phyloP scores from a whole-genome alignment of 2,888 invertebrate genomes.

The Bombylius discolor region DNA sequence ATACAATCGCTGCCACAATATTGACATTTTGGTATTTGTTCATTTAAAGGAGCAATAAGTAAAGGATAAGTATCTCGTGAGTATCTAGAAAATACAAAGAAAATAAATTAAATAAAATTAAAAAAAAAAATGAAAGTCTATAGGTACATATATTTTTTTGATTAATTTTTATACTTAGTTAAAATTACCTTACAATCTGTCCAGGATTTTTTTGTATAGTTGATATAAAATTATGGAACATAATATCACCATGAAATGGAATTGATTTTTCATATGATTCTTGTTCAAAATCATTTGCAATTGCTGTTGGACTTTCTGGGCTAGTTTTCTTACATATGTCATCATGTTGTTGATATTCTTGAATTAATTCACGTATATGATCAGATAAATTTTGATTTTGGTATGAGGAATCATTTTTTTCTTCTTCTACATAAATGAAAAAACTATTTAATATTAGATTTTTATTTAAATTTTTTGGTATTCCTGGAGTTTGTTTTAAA shows the following conservation, averaged over 20 bases:
- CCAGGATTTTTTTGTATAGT: constrained; percentile 63
- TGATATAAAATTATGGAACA: constrained; percentile 67
- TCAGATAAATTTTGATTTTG: constrained; percentile 34
- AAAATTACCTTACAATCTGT: constrained; percentile 68
- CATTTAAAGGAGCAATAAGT: constrained; percentile 51
- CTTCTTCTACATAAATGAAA: constrained; percentile 51
- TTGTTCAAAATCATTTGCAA: constrained; percentile 31
- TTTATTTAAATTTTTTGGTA: constrained; percentile 29
- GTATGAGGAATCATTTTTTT: constrained; percentile 34
- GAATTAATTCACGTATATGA: constrained; percentile 48
- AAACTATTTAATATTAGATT: constrained; percentile 38
- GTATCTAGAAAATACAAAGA: constrained; percentile 45
- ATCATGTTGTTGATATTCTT: constrained; percentile 46
- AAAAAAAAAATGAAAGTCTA: background rate
- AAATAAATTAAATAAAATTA: background rate
- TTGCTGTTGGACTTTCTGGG: constrained; percentile 19
- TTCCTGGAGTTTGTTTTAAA: constrained; percentile 48
- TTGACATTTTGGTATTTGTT: constrained; percentile 42
- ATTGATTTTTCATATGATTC: constrained; percentile 69
- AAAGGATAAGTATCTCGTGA: constrained; percentile 56
- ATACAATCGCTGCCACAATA: constrained; percentile 58
- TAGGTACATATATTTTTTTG: too few relatives aligned
- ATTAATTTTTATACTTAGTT: too few relatives aligned
- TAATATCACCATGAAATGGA: constrained; percentile 69
- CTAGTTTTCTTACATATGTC: constrained; percentile 22